These are phyloP conservation scores for Drosophila miranda DNA, from an alignment of 1,140 invertebrate genomes.

Conservation along the genomic window DNA sequence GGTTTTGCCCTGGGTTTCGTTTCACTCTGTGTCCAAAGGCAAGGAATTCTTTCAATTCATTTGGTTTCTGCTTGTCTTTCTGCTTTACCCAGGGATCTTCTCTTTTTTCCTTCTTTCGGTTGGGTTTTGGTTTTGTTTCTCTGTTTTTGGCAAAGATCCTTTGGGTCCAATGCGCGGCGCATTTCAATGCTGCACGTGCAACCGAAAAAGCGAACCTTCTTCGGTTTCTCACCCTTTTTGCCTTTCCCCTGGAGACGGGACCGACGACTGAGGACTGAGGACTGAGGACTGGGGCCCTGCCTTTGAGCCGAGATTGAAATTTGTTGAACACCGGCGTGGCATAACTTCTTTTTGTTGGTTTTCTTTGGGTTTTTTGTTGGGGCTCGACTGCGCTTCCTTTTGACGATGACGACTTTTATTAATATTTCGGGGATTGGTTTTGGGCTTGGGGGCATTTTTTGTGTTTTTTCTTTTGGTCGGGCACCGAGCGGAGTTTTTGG, in stretches of 20 bases:
- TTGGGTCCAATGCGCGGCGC: constrained; percentile 72
- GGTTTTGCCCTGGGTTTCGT: constrained; percentile 27
- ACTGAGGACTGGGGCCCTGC: constrained; percentile 14
- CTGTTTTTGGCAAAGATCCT: constrained; percentile 66
- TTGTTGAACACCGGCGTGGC: constrained; percentile 77
- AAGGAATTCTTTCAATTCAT: constrained; percentile 79
- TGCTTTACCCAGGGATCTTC: not conserved
- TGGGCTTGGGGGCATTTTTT: constrained; percentile 55
- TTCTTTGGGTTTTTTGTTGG: constrained; percentile 32
- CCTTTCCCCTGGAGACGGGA: not conserved
- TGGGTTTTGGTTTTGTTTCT: not conserved
- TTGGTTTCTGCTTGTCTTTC: constrained; percentile 35
- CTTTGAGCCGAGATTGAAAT: constrained; percentile 78
- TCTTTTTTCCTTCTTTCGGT: not conserved
- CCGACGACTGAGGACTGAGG: too few relatives aligned
- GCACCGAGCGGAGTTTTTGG: constrained; percentile 23
- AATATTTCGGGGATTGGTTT: constrained; percentile 69
- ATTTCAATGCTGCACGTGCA: constrained; percentile 79
- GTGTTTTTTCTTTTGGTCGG: constrained; percentile 13
- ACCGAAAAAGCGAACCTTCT: constrained; percentile 47
- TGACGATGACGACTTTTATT: constrained; percentile 80
- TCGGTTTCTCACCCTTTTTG: not conserved
- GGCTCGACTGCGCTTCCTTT: constrained; percentile 68
- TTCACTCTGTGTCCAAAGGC: constrained; percentile 18
- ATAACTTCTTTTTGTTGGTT: constrained; percentile 56